These are phyloP conservation scores for Cryptocheilus praepositus DNA, from an alignment of 2,888 invertebrate genomes.

Conservation along the genomic window DNA sequence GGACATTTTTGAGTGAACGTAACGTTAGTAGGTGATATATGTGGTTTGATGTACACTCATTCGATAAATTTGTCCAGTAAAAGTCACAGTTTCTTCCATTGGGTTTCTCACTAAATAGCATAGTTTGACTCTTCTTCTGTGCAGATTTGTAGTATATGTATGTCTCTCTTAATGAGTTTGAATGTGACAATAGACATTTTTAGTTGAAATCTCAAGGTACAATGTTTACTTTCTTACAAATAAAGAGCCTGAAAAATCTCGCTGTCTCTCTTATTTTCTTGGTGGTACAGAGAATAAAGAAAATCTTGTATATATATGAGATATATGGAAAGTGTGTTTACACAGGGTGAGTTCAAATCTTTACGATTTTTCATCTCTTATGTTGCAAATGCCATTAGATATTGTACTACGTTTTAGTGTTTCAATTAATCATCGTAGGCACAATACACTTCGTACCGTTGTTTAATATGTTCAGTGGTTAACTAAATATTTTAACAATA, in stretches of 20 bases:
- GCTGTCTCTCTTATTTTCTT: slow-evolving; percentile 49
- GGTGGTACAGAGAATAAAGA: slow-evolving; percentile 46
- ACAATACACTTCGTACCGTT: too few species aligned
- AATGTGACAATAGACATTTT: slow-evolving; percentile 54
- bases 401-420: slow-evolving; percentile 4
- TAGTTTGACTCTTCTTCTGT: slow-evolving; percentile 52
- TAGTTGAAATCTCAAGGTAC: slow-evolving; percentile 47
- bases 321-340: slow-evolving; percentile 43
- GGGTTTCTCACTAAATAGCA: slow-evolving; percentile 58
- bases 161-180: slow-evolving; percentile 56
- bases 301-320: slow-evolving; percentile 48
- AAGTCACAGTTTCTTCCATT: slow-evolving; percentile 53
- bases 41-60: not conserved
- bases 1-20: too few species aligned
- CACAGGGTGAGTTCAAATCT: slow-evolving; percentile 41
- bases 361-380: slow-evolving; percentile 23
- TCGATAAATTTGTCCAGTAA: slow-evolving; percentile 57
- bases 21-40: too few species aligned
- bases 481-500: too few species aligned
- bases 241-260: slow-evolving; percentile 49
- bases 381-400: slow-evolving; percentile 10
- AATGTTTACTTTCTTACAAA: slow-evolving; percentile 46
- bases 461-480: too few species aligned
- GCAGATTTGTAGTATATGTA: slow-evolving; percentile 55
- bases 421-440: slow-evolving; percentile 1